phyloP scores from a whole-genome alignment of 2,113 vertebrate species.

The Caranx melampygus region DNA sequence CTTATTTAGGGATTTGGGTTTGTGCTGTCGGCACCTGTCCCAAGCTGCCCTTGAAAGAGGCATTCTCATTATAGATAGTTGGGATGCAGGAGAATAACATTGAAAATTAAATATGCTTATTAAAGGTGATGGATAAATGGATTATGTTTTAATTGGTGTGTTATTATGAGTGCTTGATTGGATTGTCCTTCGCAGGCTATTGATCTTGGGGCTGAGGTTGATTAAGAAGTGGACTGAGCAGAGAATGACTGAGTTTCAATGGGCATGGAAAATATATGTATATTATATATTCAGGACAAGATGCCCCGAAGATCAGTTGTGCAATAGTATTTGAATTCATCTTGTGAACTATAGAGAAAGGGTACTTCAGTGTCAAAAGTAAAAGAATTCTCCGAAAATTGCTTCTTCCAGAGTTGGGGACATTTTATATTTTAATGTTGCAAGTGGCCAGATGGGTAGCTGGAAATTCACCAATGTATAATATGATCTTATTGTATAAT shows the following conservation, averaged over 20 bases:
- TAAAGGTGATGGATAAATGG: constrained; percentile 79
- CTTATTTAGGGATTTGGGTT: constrained; percentile 56
- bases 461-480: background rate
- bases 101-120: constrained; percentile 78
- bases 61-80: constrained; percentile 65
- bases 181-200: constrained; percentile 79
- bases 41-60: constrained; percentile 67
- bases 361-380: constrained; percentile 7
- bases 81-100: constrained; percentile 63
- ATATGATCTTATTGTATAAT: background rate
- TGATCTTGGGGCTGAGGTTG: constrained; percentile 73
- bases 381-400: background rate
- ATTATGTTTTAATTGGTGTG: constrained; percentile 79
- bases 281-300: constrained; percentile 41
- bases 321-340: constrained; percentile 22
- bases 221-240: constrained; percentile 69
- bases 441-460: background rate
- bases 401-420: background rate
- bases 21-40: constrained; percentile 43
- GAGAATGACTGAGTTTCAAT: constrained; percentile 55
- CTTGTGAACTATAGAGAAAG: constrained; percentile 16
- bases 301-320: constrained; percentile 23
- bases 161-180: constrained; percentile 78
- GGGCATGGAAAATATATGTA: constrained; percentile 35
- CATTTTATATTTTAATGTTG: constrained; percentile 15